Percentiles rank a stretch among this genome's conserved stretches.
phyloP scores from a whole-genome alignment of 2,888 invertebrate species.

The Melieria crassipennis region DNA sequence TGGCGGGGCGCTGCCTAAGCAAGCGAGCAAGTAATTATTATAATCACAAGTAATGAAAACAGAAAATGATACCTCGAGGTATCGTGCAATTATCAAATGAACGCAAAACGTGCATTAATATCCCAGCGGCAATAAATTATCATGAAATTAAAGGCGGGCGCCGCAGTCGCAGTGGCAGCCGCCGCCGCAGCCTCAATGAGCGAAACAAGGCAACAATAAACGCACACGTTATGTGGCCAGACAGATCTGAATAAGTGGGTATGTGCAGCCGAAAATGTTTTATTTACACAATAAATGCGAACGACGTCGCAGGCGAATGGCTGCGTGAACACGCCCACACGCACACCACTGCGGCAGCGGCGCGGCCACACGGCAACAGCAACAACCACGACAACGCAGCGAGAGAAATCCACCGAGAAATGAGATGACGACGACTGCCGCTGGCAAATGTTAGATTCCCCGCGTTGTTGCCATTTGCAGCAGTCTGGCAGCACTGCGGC shows the following conservation, averaged over 20 bases:
- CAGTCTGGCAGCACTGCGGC: no score
- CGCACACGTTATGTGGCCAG: background rate
- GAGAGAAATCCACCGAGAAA: no score
- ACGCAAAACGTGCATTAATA: slow-evolving; percentile 60
- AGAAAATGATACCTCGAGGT: slow-evolving; percentile 62
- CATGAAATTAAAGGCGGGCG: slow-evolving; percentile 41
- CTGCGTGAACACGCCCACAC: slow-evolving; percentile 19
- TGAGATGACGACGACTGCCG: no score
- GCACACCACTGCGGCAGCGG: no score
- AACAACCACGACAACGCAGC: no score
- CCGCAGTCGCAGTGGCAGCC: slow-evolving; percentile 22
- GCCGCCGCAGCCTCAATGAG: background rate
- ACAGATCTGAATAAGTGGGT: background rate
- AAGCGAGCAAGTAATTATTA: slow-evolving; percentile 38
- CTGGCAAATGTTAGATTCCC: no score
- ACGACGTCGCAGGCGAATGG: background rate
- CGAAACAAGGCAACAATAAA: background rate
- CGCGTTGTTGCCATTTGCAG: no score
- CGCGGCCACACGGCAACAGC: no score
- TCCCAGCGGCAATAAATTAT: slow-evolving; percentile 53
- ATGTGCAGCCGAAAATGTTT: background rate
- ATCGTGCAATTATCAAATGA: slow-evolving; percentile 67
- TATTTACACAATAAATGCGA: slow-evolving; percentile 18
- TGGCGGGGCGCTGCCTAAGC: background rate
- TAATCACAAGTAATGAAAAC: slow-evolving; percentile 42